Percentiles rank a stretch among this genome's conserved stretches.
phyloP scores from a whole-genome alignment of 1,140 invertebrate genomes.

The Rhopalosiphum padi region DNA sequence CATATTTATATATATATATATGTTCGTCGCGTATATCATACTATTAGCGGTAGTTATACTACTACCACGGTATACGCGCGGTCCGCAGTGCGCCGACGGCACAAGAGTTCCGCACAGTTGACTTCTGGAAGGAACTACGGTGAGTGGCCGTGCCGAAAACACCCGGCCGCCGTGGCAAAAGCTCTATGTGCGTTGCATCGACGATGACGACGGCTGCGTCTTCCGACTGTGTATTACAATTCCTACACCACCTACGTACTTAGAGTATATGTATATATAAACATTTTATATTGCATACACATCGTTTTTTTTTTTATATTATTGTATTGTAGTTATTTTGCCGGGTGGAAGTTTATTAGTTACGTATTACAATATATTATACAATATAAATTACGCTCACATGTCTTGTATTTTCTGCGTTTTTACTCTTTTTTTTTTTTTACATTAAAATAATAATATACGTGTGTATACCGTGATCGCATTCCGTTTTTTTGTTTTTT shows the following conservation, averaged over 20 bases:
- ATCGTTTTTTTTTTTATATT: neutral
- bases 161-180: slow-evolving; percentile 47
- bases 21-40: neutral
- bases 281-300: neutral
- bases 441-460: neutral
- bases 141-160: slow-evolving; percentile 42
- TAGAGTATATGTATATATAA: neutral
- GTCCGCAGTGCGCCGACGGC: neutral
- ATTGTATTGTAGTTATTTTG: neutral
- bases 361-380: neutral
- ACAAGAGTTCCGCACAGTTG: slow-evolving; percentile 56
- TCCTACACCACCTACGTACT: neutral
- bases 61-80: neutral
- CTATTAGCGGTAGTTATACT: neutral
- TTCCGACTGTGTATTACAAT: neutral
- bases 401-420: neutral
- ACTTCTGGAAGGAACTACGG: slow-evolving; percentile 56
- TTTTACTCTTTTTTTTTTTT: neutral
- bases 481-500: neutral
- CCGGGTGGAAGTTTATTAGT: neutral
- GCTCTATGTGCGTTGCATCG: neutral
- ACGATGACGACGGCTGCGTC: neutral
- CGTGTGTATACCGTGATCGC: neutral
- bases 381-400: neutral
- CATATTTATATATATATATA: neutral